Evolutionary conservation across 2,888 invertebrate species (phyloP).

Genomic region (Eupeodes latifasciatus): DNA sequence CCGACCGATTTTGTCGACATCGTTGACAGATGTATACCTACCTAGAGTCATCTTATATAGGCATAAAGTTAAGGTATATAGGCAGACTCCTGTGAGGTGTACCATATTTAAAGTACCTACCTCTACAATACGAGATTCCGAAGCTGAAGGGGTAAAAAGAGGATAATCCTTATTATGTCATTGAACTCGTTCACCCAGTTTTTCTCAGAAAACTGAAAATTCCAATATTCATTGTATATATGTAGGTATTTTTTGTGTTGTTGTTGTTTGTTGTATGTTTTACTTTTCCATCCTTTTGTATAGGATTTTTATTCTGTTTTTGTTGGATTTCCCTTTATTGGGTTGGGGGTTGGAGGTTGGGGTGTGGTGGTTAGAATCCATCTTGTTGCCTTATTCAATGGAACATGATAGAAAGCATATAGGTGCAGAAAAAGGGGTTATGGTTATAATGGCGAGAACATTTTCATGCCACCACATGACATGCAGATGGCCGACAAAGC

Average conservation of each 20-base stretch:
- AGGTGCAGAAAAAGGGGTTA: not conserved
- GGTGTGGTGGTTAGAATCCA: not conserved
- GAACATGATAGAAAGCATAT: not conserved
- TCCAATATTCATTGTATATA: constrained; percentile 53
- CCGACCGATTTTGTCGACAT: constrained; percentile 31
- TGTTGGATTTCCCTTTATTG: constrained; percentile 13
- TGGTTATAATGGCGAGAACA: constrained; percentile 17
- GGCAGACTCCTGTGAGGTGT: constrained; percentile 27
- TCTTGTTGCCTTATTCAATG: not conserved
- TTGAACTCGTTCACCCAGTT: constrained; percentile 74
- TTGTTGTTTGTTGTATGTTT: constrained; percentile 38
- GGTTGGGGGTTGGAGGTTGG: not conserved
- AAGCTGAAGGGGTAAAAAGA: not conserved
- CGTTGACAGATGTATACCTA: constrained; percentile 55
- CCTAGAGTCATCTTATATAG: not conserved
- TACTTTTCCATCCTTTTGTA: constrained; percentile 30
- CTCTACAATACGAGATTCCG: constrained; percentile 12
- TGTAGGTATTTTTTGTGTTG: not conserved
- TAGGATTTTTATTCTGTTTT: not conserved
- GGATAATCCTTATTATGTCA: constrained; percentile 70
- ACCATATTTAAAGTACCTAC: constrained; percentile 10
- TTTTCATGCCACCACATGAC: constrained; percentile 47
- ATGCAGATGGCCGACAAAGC: constrained; percentile 54
- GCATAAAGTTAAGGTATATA: constrained; percentile 20
- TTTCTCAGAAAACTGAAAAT: constrained; percentile 68